Conservation (phyloP, 2,888 invertebrate species). For the Neelides folsomi region DNA sequence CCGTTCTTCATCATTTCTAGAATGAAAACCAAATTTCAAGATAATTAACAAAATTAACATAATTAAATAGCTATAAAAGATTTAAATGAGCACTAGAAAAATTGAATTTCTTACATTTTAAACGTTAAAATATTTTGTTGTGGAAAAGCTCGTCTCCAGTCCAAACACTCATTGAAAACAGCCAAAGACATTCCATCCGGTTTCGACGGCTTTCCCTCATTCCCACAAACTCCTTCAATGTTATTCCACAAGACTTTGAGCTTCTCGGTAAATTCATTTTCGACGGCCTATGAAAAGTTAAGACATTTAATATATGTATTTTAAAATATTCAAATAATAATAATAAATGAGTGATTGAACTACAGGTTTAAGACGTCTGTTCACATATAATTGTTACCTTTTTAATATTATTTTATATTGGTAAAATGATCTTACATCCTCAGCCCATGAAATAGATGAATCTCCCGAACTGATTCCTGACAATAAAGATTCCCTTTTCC, state of each 20-base stretch:
- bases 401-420: background rate
- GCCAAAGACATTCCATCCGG: constrained; percentile 20
- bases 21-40: too few relatives aligned
- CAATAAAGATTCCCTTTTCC: too few relatives aligned
- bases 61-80: too few relatives aligned
- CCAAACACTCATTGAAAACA: constrained; percentile 25
- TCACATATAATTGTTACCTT: background rate
- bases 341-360: background rate
- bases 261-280: constrained; percentile 24
- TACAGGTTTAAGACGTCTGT: background rate
- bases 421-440: constrained; percentile 21
- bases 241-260: constrained; percentile 25
- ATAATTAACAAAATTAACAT: too few relatives aligned
- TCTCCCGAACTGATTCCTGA: constrained; percentile 21
- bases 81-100: too few relatives aligned
- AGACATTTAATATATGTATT: background rate
- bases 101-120: constrained; percentile 11
- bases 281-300: constrained; percentile 20
- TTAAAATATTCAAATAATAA: background rate
- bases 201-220: constrained; percentile 7
- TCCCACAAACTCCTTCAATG: constrained; percentile 22
- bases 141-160: constrained; percentile 29
- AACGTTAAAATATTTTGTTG: constrained; percentile 16
- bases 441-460: constrained; percentile 31
- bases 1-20: too few relatives aligned